Percentiles rank a stretch among this genome's conserved stretches.
phyloP scores from a whole-genome alignment of 2,888 invertebrate genomes.

The Cartodere bifasciata region DNA sequence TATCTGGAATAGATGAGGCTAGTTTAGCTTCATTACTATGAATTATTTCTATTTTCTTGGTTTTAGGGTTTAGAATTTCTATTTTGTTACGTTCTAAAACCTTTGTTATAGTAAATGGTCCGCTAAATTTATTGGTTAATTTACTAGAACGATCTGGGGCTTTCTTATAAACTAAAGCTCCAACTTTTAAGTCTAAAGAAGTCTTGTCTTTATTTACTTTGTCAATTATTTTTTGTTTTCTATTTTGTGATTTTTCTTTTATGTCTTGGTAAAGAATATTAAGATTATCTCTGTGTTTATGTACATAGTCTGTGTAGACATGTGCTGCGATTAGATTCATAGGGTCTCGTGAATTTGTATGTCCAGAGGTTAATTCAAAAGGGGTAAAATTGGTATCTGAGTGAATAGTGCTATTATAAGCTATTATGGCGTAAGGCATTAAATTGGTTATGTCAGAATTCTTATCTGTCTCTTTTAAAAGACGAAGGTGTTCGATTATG shows the following conservation, averaged over 20 bases:
- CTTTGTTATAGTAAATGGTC: not conserved
- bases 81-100: slow-evolving; percentile 1
- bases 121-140: not conserved
- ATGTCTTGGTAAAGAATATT: not conserved
- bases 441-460: slow-evolving; percentile 4
- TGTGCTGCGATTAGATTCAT: not conserved
- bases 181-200: not conserved
- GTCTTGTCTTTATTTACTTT: slow-evolving; percentile 1
- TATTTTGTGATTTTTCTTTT: slow-evolving; percentile 1
- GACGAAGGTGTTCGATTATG: slow-evolving; percentile 11
- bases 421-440: slow-evolving; percentile 9
- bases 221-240: slow-evolving; percentile 2
- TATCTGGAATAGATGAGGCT: no score
- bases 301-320: slow-evolving; percentile 1
- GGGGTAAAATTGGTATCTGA: slow-evolving; percentile 9
- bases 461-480: slow-evolving; percentile 6
- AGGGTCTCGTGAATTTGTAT: slow-evolving; percentile 11
- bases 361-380: slow-evolving; percentile 7
- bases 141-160: not conserved
- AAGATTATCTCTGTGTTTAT: not conserved
- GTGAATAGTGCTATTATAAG: slow-evolving; percentile 10
- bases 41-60: not conserved
- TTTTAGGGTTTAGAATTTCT: slow-evolving; percentile 1
- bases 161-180: not conserved
- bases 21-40: not conserved